Percentiles rank a stretch among this genome's conserved stretches.
Conservation (phyloP, 1,140 invertebrate genomes). For the Drosophila equinoxialis region DNA sequence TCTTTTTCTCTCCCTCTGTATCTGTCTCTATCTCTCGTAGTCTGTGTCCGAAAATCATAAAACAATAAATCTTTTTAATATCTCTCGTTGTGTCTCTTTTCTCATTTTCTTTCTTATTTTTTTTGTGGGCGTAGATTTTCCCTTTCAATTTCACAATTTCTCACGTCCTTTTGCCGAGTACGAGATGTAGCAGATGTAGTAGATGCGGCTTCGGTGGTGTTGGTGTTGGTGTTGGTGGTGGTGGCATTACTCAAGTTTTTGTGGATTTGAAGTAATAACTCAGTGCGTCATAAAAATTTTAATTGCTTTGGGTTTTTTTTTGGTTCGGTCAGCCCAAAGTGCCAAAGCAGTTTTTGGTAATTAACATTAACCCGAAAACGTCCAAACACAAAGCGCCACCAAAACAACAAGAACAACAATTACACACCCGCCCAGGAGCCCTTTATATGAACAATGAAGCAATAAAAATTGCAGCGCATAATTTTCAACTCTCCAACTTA, state of each 20-base stretch:
- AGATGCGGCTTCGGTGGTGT: not conserved
- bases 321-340: conserved; percentile 46
- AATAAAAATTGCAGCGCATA: conserved; percentile 81
- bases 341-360: conserved; percentile 80
- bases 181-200: not conserved
- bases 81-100: conserved; percentile 46
- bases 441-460: conserved; percentile 69
- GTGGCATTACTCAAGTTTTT: conserved; percentile 78
- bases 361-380: conserved; percentile 79
- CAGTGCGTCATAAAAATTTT: conserved; percentile 81
- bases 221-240: conserved; percentile 49
- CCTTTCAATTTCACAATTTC: conserved; percentile 63
- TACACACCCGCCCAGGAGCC: conserved; percentile 28
- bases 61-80: conserved; percentile 81
- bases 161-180: conserved; percentile 67
- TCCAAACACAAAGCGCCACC: conserved; percentile 58
- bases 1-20: no score
- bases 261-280: conserved; percentile 81
- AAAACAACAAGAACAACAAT: conserved; percentile 49
- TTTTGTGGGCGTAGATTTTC: conserved; percentile 69
- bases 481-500: conserved; percentile 51
- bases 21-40: no score
- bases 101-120: conserved; percentile 28
- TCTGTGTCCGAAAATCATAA: conserved; percentile 64
- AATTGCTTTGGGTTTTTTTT: conserved; percentile 72